phyloP scores from a whole-genome alignment of 2,797 vertebrate genomes.

The Fistularia tabacaria region DNA sequence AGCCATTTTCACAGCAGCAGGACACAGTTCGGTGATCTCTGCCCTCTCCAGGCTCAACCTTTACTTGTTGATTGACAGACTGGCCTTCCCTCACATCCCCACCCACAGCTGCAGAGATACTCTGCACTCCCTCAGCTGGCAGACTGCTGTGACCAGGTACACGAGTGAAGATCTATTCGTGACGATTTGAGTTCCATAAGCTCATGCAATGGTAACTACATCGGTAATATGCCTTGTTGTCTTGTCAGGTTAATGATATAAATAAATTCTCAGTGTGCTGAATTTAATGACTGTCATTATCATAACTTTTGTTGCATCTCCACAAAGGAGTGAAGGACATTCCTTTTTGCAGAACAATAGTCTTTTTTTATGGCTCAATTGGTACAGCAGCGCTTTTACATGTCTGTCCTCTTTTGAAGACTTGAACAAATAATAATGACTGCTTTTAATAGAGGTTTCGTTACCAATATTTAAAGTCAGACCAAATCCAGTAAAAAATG shows the following conservation, averaged over 20 bases:
- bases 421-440: too few relatives aligned
- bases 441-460: too few relatives aligned
- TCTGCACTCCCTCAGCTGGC: constrained; percentile 81
- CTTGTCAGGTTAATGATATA: constrained; percentile 13
- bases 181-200: not conserved
- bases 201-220: not conserved
- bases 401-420: not conserved
- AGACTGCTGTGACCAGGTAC: constrained; percentile 83
- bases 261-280: constrained; percentile 1
- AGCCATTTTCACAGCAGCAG: constrained; percentile 76
- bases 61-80: constrained; percentile 84
- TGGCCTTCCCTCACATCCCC: constrained; percentile 73
- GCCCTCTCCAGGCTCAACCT: constrained; percentile 84
- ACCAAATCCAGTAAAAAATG: too few relatives aligned
- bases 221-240: constrained; percentile 15
- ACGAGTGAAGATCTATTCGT: not conserved
- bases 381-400: constrained; percentile 1
- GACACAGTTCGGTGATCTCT: constrained; percentile 82
- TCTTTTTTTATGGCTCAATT: constrained; percentile 13
- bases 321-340: not conserved
- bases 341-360: constrained; percentile 13
- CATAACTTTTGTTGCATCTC: constrained; percentile 8
- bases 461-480: too few relatives aligned
- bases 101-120: constrained; percentile 65
- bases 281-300: constrained; percentile 11